Base-by-base conservation (phyloP, 2,113 vertebrate genomes). In the Callorhinus ursinus region DNA sequence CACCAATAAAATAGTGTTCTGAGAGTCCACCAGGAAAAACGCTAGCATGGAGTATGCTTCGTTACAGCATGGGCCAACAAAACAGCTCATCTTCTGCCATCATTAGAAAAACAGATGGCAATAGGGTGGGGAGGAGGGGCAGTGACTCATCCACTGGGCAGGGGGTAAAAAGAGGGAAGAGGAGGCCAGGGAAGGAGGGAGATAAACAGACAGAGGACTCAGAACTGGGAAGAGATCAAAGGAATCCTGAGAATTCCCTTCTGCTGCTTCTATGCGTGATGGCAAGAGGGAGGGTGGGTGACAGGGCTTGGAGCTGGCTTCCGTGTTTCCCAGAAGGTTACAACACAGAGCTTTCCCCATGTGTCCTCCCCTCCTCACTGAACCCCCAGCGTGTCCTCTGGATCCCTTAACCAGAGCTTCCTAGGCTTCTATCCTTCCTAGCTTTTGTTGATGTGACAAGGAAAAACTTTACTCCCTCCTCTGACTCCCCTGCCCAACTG, bases 101-200 rank as follows among this genome's bases (percentile, higher is more conserved):
- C 97, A 98, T 97, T 95, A 98, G 97, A 97, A 99, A 99, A 98
- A 97, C 98, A 99, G 98, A 98, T 98, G 98, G 98, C 80, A 53
- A 94, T 57, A 82, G 51, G 12, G 19, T 22, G 79, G 79, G 95
- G 65, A 85, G 74, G 88, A 80, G 49, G 87, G 57, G 83, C 59
- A 96, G 90, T 98, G 98, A 98, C 92, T 98, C 98, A 98, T 97
- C 93, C 96, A 69, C 93, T 97, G 93, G 97, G 98, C 98, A 98
- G 89, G 93, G 89, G 16, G 16, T 21, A 65, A 19, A 49, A 84
- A 79, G 39, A 1, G 80, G 28, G 77, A 59, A 63, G 65, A 90
- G 69, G 89, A 89, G 95, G 92, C 92, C 97, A 90, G 72, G 57
- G 83, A 90, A 59, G 82, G 80, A 89, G 92, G 92, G 95, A 92